Percentiles rank a stretch among this genome's conserved stretches.
Evolutionary conservation across 2,113 vertebrate species (phyloP).

Genomic region (Megaceryle maxima): DNA sequence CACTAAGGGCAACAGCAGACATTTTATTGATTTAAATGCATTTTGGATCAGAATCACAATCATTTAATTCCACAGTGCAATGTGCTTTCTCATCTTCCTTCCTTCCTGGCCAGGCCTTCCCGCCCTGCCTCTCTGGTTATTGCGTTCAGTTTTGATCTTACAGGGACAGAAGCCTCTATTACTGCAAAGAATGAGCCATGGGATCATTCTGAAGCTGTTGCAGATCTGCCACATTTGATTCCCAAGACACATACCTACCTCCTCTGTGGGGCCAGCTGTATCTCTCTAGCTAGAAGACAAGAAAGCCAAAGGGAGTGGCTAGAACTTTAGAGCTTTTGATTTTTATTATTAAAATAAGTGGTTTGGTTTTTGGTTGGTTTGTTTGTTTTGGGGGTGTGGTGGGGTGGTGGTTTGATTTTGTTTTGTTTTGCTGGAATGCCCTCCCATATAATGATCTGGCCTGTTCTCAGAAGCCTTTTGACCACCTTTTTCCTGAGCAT

Average conservation of each 20-base stretch:
- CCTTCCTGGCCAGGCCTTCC: neutral
- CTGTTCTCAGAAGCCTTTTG: neutral
- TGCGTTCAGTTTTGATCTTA: neutral
- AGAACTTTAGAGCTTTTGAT: neutral
- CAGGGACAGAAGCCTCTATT: neutral
- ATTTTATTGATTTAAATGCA: neutral
- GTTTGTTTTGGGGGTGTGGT: too few relatives aligned
- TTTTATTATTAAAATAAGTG: neutral
- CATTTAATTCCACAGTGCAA: neutral
- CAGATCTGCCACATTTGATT: neutral
- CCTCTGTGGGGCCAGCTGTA: neutral
- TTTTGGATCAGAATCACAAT: neutral
- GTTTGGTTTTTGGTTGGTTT: neutral
- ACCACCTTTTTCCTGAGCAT: neutral
- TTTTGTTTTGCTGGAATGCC: neutral
- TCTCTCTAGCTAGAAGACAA: neutral
- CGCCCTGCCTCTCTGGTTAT: neutral
- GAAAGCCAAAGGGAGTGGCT: neutral
- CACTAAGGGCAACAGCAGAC: neutral
- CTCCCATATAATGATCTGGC: neutral
- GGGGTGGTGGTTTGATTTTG: too few relatives aligned
- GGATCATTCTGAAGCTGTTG: neutral
- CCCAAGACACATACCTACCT: accelerated
- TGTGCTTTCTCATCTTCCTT: neutral
- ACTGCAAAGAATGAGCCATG: neutral